These are phyloP conservation scores for Ophion ellenae DNA, from an alignment of 2,888 invertebrate species.

Conservation along the genomic window DNA sequence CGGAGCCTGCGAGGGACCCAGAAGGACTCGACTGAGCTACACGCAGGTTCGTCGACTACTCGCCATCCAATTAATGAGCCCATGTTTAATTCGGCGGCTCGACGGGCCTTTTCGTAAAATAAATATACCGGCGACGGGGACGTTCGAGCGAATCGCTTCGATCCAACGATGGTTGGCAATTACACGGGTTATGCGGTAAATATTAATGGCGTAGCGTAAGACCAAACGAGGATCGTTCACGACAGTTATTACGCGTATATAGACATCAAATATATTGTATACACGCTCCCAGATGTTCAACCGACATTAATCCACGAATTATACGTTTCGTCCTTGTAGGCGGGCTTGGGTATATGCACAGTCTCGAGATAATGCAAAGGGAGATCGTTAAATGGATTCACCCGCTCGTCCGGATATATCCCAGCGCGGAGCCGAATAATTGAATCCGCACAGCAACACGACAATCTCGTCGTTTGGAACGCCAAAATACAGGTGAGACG, in stretches of 20 bases:
- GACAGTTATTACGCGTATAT: slow-evolving; percentile 2
- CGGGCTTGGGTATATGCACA: not conserved
- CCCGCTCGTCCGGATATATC: slow-evolving; percentile 39
- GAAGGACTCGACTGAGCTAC: not conserved
- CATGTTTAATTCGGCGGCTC: not conserved
- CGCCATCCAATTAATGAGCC: not conserved
- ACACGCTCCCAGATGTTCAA: slow-evolving; percentile 43
- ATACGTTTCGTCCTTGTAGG: slow-evolving; percentile 48
- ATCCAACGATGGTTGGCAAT: slow-evolving; percentile 41
- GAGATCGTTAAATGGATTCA: slow-evolving; percentile 59
- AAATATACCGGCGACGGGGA: not conserved
- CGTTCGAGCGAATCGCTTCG: slow-evolving; percentile 8
- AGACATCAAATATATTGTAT: slow-evolving; percentile 34
- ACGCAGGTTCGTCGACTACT: not conserved
- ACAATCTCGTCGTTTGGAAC: slow-evolving; percentile 44
- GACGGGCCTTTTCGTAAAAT: not conserved
- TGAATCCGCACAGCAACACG: slow-evolving; percentile 56
- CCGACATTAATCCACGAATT: slow-evolving; percentile 60
- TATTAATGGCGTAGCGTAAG: slow-evolving; percentile 6
- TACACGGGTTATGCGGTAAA: slow-evolving; percentile 41
- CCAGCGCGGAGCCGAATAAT: slow-evolving; percentile 48
- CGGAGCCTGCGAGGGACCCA: not conserved
- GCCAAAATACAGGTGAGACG: slow-evolving; percentile 15
- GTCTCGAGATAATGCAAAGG: slow-evolving; percentile 52
- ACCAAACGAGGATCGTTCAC: slow-evolving; percentile 34